These are phyloP conservation scores for Myodes glareolus DNA, from an alignment of 2,113 vertebrate genomes.

Conservation along the genomic window DNA sequence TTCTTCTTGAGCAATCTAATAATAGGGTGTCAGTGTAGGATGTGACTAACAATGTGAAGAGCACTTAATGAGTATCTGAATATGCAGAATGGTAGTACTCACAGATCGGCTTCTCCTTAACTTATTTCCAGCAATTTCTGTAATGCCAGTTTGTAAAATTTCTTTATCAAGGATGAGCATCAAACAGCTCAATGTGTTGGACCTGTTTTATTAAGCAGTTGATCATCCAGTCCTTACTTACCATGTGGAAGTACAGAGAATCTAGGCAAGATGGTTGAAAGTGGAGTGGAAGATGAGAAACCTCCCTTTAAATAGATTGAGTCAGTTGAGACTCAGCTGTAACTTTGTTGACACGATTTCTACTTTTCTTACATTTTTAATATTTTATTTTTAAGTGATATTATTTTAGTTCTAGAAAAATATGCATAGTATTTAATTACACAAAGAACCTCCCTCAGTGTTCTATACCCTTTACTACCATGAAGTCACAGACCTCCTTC, in stretches of 20 bases:
- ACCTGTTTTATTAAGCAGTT: not conserved
- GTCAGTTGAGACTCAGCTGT: not conserved
- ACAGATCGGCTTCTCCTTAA: not conserved
- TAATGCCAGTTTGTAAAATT: not conserved
- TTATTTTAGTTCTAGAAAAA: not conserved
- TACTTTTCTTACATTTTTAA: not conserved
- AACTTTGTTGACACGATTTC: not conserved
- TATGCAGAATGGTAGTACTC: not conserved
- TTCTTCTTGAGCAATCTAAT: conserved; percentile 50
- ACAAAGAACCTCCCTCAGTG: not conserved
- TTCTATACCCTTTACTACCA: not conserved
- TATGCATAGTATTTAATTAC: not conserved
- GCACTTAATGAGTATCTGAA: not conserved
- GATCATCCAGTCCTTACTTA: not conserved
- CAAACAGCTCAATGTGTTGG: not conserved
- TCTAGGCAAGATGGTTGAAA: not conserved
- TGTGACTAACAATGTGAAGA: not conserved
- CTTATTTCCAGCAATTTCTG: not conserved
- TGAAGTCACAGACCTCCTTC: not conserved
- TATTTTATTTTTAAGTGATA: not conserved
- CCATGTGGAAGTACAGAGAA: not conserved
- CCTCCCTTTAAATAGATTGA: not conserved
- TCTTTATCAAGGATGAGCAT: not conserved
- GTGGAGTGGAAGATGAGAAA: not conserved
- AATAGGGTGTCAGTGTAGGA: conserved; percentile 25